Conservation (phyloP, 2,113 vertebrate genomes). For the Suncus etruscus region DNA sequence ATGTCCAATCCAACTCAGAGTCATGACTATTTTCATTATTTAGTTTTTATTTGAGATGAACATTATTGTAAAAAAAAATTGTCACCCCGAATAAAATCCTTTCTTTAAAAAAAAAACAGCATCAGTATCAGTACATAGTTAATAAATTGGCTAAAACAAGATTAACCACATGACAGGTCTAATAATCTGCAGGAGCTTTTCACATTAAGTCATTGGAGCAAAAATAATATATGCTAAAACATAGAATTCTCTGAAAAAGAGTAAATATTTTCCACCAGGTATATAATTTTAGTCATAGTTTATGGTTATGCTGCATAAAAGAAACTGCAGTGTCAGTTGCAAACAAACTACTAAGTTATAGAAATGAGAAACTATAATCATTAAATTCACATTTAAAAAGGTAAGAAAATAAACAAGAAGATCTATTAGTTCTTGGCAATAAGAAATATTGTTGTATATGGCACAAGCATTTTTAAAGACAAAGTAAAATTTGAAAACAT, state of each 20-base stretch:
- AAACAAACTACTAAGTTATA: constrained; percentile 85
- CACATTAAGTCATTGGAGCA: constrained; percentile 81
- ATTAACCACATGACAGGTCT: constrained; percentile 85
- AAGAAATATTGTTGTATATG: constrained; percentile 75
- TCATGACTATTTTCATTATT: constrained; percentile 84
- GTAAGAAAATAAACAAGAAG: constrained; percentile 69
- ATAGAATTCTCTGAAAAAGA: constrained; percentile 83
- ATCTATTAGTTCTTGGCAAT: constrained; percentile 78
- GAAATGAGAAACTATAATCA: constrained; percentile 81
- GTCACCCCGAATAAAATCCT: constrained; percentile 88
- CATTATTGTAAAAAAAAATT: constrained; percentile 88
- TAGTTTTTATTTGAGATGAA: constrained; percentile 92
- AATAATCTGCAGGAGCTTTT: constrained; percentile 84
- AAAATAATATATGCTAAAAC: constrained; percentile 84
- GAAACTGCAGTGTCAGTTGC: constrained; percentile 80
- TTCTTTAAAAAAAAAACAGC: constrained; percentile 83
- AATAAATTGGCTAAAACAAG: constrained; percentile 85
- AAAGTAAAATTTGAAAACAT: constrained; percentile 73
- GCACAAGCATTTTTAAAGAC: constrained; percentile 78
- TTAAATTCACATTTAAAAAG: constrained; percentile 80
- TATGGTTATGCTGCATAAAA: constrained; percentile 83
- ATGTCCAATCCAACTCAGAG: constrained; percentile 69
- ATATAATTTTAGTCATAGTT: constrained; percentile 81
- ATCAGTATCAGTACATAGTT: constrained; percentile 88
- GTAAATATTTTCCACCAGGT: constrained; percentile 74